Base-by-base conservation (phyloP, 2,888 invertebrate species). In the Athripsodes cinereus region DNA sequence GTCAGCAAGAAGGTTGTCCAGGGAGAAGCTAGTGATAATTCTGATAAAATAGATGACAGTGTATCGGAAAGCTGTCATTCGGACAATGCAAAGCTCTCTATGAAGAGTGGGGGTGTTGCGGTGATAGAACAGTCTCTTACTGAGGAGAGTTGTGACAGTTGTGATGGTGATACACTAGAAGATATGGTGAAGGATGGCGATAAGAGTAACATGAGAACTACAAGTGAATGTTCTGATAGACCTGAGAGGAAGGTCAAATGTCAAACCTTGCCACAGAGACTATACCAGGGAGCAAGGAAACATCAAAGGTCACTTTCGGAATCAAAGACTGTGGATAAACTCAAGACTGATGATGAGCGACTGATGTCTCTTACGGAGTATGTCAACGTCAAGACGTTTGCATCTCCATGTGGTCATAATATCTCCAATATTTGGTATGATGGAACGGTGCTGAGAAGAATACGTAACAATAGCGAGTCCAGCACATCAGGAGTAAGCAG, bases 401-500 rank as follows among this genome's bases (percentile, higher is more conserved):
- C n/a, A n/a, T n/a, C 73, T 44, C 26, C 72, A 51, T 31, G 72
- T 46, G 73, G 72, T 0, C 68, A 77, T 61, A 72, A 76, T 70
- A 76, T 74, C 59, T 61, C 75, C 47, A 78, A 79, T 13, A 72
- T 75, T 50, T 68, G 72, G 2, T 73, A 74, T 35, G 78, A 79
- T 60, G 76, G 76, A 2, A 16, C 44, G 2, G 13, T 51, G 2
- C 18, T 44, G 16, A 22, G 59, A 10, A 67, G 79, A 52, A 74
- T 76, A 34, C 70, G 78, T 60, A 77, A 79, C 60, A 78, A 76
- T 0, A 78, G 78, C n/a, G 90, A 90, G 69, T 90, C 90, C 1
- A 88, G 87, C 58, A 90, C 89, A 0, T 90, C 90, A 62, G 91
- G 90, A 46, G 86, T 91, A 20, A 88, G 90, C 72, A 91, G 90